Base-by-base conservation (phyloP, 2,797 vertebrate species). In the Discoglossus pictus region DNA sequence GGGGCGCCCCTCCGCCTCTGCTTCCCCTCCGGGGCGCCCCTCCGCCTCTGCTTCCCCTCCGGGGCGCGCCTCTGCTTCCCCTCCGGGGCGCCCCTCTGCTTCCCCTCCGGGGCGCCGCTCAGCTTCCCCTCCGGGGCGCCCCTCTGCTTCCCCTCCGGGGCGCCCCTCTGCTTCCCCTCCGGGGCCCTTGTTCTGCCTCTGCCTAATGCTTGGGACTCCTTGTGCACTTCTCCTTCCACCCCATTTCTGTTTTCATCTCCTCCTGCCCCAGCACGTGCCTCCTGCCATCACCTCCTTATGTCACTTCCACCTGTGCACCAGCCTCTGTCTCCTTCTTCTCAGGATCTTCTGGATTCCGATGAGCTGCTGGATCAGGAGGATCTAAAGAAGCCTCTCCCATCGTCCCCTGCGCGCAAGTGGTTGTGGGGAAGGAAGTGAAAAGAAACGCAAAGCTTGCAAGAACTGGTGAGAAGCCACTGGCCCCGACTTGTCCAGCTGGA, bases 311-410 rank as follows among this genome's bases (percentile, higher is more conserved):
- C 42, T 48, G n/a, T n/a, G n/a, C n/a, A n/a, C n/a, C 9, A 48
- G 2, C 23, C 11, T 6, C 15, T 21, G 46, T 48, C 46, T 42
- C 20, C 39, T 16, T 2, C n/a, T 21, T 44, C 75, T 43, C 43
- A 99, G 97, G 95, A 98, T 72, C 82, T 99, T 72, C 61, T 98
- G 11, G 96, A 99, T 78, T 96, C 96, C 0, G 96, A 99, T 61
- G 87, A 93, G 20, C 85, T 98, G 51, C 79, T 98, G 64, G 96
- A 97, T 61, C 90, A 91, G 1, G 95, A 98, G 0, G 96, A 98
- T 73, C 76, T 97, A 25, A 95, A 93, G 83, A 98, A 95, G 73
- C 96, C 96, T 0, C 93, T 95, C 52, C 88, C 93, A 0, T 79
- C 83, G 0, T 94, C 94, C 40, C n/a, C 90, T 99, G 24, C 90